These are phyloP conservation scores for Anguilla obscura DNA, from an alignment of 2,797 vertebrate genomes.

Conservation along the genomic window DNA sequence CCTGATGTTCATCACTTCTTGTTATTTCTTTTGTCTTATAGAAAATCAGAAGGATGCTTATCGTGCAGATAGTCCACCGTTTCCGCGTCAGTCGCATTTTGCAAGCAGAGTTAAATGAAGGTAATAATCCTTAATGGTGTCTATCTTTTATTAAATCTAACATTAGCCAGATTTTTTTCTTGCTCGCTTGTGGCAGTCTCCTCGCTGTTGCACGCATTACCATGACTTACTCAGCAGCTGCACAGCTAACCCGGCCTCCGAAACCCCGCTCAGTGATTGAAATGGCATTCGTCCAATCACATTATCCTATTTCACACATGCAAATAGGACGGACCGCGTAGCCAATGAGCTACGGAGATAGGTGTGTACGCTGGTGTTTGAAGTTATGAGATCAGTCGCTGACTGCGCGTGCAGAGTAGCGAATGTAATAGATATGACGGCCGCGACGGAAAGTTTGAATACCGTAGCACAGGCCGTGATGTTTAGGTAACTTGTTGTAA, in stretches of 20 bases:
- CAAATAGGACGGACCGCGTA: slow-evolving; percentile 29
- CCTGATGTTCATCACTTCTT: slow-evolving; percentile 78
- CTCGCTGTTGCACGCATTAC: slow-evolving; percentile 45
- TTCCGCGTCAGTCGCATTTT: slow-evolving; percentile 82
- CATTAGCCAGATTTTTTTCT: slow-evolving; percentile 34
- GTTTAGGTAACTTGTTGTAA: not conserved
- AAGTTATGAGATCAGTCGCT: slow-evolving; percentile 49
- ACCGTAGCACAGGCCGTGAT: not conserved
- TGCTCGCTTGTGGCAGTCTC: slow-evolving; percentile 26
- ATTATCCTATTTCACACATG: slow-evolving; percentile 26
- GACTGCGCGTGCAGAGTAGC: slow-evolving; percentile 33
- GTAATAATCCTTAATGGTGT: slow-evolving; percentile 1
- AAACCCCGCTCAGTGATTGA: slow-evolving; percentile 43
- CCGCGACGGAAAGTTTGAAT: not conserved
- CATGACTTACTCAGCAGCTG: slow-evolving; percentile 54
- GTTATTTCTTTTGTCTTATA: slow-evolving; percentile 85
- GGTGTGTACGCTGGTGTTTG: slow-evolving; percentile 42
- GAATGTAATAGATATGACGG: slow-evolving; percentile 33
- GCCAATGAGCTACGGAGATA: slow-evolving; percentile 38
- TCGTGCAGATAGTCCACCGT: slow-evolving; percentile 83
- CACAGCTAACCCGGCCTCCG: slow-evolving; percentile 41
- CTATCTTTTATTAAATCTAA: slow-evolving; percentile 18
- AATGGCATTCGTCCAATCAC: slow-evolving; percentile 42
- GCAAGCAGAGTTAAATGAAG: slow-evolving; percentile 34
- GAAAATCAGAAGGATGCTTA: slow-evolving; percentile 84